Evolutionary conservation across 2,113 vertebrate genomes (phyloP).

Genomic region (Lampris megalopsis): DNA sequence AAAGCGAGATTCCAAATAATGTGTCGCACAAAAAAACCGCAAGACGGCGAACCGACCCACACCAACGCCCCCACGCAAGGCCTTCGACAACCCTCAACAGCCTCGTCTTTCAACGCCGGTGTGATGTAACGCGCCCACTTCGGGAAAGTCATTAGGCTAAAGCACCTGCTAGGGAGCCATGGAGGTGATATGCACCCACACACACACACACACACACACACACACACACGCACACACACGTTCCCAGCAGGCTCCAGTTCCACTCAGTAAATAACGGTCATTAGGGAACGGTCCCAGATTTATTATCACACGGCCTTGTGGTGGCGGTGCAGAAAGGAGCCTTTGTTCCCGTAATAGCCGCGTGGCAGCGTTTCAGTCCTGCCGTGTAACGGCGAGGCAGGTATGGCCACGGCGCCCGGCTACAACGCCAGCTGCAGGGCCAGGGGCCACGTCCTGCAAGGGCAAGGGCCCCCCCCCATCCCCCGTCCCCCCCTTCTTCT

Average conservation of each 20-base stretch:
- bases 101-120: slow-evolving; percentile 14
- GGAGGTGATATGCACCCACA: not conserved
- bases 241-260: slow-evolving; percentile 35
- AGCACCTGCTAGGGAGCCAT: slow-evolving; percentile 42
- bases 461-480: too few relatives aligned
- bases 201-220: not conserved
- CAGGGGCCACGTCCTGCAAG: too few relatives aligned
- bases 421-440: not conserved
- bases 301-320: slow-evolving; percentile 11
- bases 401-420: not conserved
- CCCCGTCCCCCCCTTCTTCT: not conserved
- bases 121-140: slow-evolving; percentile 12
- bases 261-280: slow-evolving; percentile 41
- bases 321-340: slow-evolving; percentile 27
- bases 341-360: slow-evolving; percentile 21
- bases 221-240: slow-evolving; percentile 16
- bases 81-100: not conserved
- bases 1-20: too few relatives aligned
- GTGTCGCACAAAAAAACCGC: too few relatives aligned
- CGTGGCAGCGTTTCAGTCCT: not conserved
- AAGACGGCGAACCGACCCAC: too few relatives aligned
- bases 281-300: slow-evolving; percentile 37
- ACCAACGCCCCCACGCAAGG: too few relatives aligned
- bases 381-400: slow-evolving; percentile 21
- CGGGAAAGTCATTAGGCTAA: slow-evolving; percentile 31